Percentiles rank a stretch among this genome's conserved stretches.
Conservation (phyloP, 2,888 invertebrate genomes). For the Tipula unca region DNA sequence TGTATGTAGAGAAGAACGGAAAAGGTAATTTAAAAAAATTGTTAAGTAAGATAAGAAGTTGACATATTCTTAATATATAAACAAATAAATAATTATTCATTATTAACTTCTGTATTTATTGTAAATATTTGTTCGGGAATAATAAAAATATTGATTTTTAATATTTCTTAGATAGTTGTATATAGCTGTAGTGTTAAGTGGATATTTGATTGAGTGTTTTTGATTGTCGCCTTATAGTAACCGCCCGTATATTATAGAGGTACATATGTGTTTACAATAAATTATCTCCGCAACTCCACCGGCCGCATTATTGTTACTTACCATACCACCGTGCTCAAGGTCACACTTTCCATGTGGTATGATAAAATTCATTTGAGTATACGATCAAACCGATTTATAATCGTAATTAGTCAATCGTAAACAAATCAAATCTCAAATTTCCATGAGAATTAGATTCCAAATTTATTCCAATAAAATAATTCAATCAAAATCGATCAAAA, state of each 20-base stretch:
- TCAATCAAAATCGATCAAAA: background rate
- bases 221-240: background rate
- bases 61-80: background rate
- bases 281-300: background rate
- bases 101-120: constrained; percentile 1
- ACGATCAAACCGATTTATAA: background rate
- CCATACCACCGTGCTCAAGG: background rate
- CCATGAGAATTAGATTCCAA: background rate
- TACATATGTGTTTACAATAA: background rate
- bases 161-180: background rate
- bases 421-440: background rate
- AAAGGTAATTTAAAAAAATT: background rate
- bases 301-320: background rate
- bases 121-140: background rate
- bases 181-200: background rate
- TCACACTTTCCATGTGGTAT: background rate
- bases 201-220: background rate
- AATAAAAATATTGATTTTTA: background rate
- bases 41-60: background rate
- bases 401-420: background rate
- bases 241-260: too few relatives aligned
- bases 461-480: background rate
- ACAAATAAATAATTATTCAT: constrained; percentile 8
- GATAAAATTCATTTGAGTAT: too few relatives aligned
- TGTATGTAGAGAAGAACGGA: background rate